Base-by-base conservation (phyloP, 1,140 invertebrate species). In the Drosophila suzukii region DNA sequence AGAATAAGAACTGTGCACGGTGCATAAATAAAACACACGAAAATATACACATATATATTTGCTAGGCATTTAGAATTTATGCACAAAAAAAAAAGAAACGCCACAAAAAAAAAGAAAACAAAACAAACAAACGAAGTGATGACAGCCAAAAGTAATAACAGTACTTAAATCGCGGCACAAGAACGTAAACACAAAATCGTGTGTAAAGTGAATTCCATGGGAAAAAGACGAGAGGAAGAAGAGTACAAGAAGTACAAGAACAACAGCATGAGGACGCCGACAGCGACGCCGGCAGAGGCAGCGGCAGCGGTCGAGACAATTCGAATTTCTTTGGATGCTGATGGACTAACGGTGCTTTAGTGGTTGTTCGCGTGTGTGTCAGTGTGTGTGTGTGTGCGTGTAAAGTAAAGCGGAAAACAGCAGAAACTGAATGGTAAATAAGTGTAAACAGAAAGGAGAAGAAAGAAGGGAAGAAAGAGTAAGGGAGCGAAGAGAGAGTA, bases 261-360 rank as follows among this genome's bases (percentile, higher is more conserved):
- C 53, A 57, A 73, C 32, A 47, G 44, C 32, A 54, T 39, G 39
- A 17, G 24, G 24, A 30, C 38, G 53, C n/a, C 51, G 17, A 51
- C 17, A 20, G 43, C 43, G 36, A 39, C 38, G 41, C 12, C 51
- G 13, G 38, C 39, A 15, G 12, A 30, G 46, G 41, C 43, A 20
- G 27, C 41, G 47, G 62, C 66, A 70, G 27, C 27, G 30, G 41
- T 20, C 38, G 17, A 66, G 36, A 54, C 63, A 71, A 50, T 57
- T 57, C 51, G 53, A 70, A 72, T 72, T 59, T 72, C 68, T 57
- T 72, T 32, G 66, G 68, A 72, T 72, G 68, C 68, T 72, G 66
- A 59, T 72, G 66, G 66, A 59, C 68, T 70, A 57, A 68, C 54
- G 44, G 36, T 71, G 53, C 15, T 54, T 49, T 49, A 38, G 67